Evolutionary conservation across 1,140 invertebrate species (phyloP).

Genomic region (Proales similis): DNA sequence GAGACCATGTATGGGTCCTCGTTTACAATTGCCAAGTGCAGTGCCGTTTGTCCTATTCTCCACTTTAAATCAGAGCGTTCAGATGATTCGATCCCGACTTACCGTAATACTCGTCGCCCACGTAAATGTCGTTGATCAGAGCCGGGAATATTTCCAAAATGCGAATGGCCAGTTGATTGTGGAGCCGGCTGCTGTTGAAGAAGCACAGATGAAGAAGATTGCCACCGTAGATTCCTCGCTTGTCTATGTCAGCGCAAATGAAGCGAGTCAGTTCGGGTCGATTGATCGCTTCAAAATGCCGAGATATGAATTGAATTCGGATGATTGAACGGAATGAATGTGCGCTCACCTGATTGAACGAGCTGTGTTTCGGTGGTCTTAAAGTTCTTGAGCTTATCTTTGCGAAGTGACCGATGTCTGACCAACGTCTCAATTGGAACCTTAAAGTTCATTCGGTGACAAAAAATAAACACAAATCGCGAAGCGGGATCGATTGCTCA

Average conservation of each 20-base stretch:
- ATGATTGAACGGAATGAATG: too few relatives aligned
- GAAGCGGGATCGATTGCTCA: constrained; percentile 58
- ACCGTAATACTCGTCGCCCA: constrained; percentile 94
- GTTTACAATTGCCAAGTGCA: constrained; percentile 95
- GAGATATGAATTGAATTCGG: too few relatives aligned
- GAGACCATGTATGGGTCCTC: constrained; percentile 96
- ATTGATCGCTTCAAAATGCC: background rate
- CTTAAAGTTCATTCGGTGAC: background rate
- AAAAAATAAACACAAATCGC: constrained; percentile 38
- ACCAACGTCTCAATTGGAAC: constrained; percentile 1
- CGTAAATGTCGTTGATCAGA: constrained; percentile 88
- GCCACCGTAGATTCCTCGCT: constrained; percentile 89
- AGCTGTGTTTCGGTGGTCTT: too few relatives aligned
- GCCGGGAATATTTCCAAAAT: constrained; percentile 83
- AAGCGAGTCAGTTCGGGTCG: constrained; percentile 58
- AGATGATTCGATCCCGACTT: constrained; percentile 40
- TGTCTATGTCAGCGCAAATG: constrained; percentile 82
- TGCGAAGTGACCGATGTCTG: background rate
- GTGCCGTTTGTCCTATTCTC: constrained; percentile 48
- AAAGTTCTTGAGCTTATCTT: too few relatives aligned
- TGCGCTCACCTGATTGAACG: too few relatives aligned
- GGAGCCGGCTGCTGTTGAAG: constrained; percentile 76
- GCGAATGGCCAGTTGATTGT: constrained; percentile 84
- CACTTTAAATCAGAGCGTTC: constrained; percentile 50
- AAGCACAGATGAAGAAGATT: constrained; percentile 86